A percentile compares a stretch with the other conserved stretches of the same genome.
phyloP scores from a whole-genome alignment of 2,888 invertebrate species.

The Masnerella sp. region DNA sequence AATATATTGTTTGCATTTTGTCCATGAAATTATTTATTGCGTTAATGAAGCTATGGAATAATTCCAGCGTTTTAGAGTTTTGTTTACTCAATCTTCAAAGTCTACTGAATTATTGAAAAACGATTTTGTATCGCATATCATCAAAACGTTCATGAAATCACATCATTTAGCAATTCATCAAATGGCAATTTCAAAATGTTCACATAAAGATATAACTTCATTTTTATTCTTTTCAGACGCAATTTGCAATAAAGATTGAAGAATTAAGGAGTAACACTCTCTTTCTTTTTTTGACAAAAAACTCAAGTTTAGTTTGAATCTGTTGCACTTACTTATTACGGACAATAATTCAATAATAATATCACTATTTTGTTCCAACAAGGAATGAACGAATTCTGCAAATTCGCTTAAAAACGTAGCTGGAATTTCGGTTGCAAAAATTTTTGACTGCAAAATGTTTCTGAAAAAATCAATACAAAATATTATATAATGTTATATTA shows the following conservation, averaged over 20 bases:
- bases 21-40: constrained; percentile 6
- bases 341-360: constrained; percentile 66
- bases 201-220: too few relatives aligned
- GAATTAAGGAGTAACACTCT: constrained; percentile 77
- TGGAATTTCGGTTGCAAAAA: constrained; percentile 68
- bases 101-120: too few relatives aligned
- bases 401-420: constrained; percentile 66
- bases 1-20: neutral
- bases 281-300: constrained; percentile 66
- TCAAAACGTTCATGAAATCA: too few relatives aligned
- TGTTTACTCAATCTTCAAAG: constrained; percentile 2
- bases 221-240: neutral
- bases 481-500: too few relatives aligned
- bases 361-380: constrained; percentile 29
- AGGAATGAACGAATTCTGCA: constrained; percentile 58
- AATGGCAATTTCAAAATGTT: too few relatives aligned
- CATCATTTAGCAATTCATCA: too few relatives aligned
- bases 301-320: constrained; percentile 67
- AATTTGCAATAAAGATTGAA: neutral
- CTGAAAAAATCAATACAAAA: too few relatives aligned
- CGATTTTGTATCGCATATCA: too few relatives aligned
- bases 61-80: neutral
- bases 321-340: constrained; percentile 66
- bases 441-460: constrained; percentile 57
- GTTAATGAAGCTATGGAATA: constrained; percentile 13